Evolutionary conservation across 1,140 invertebrate genomes (phyloP), one percentile per base, ranked within the genome.

Genomic region (Littorina saxatilis): DNA sequence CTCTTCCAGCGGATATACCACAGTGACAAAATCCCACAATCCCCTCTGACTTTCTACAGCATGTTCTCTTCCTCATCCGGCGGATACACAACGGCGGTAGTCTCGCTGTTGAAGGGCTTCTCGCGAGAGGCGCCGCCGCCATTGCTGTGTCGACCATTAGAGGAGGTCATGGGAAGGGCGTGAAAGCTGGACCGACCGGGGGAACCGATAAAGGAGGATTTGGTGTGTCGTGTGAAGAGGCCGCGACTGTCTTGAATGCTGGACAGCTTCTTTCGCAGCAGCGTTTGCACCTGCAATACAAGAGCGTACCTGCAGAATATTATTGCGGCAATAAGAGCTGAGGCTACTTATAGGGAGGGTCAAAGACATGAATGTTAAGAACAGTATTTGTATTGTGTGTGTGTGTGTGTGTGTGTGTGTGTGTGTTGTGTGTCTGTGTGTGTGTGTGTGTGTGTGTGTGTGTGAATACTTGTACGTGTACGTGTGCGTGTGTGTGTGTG

Each of bases 171-270:
- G 27, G 83, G 61, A 27, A 81, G n/a, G 13, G 63, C 76, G 75
- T 83, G 79, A 72, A 75, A 81, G 68, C 77, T 85, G 40, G 84
- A 84, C 15, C 85, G 80, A 17, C 47, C 63, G 17, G 82, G 82
- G 20, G 80, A 87, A 5, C 85, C 85, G 27, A 89, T 83, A 66
- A 85, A 85, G 0, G 88, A 90, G 4, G 88, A 87, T 39, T 86
- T 86, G 37, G 88, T 91, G 70, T 73, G 70, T 5, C 76, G 82
- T 5, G 88, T 87, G 37, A 84, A 85, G n/a, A 89, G 74, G 1
- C 84, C 80, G 0, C 88, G 78, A 40, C 84, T 87, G 52, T 91
- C 90, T 75, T 88, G 87, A 23, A 88, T 84, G 29, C 84, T 76
- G n/a, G 70, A 83, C 1, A 91, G 50, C 58, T 87, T 88, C 63